phyloP scores from a whole-genome alignment of 2,888 invertebrate genomes.

The Seladonia tumulorum region DNA sequence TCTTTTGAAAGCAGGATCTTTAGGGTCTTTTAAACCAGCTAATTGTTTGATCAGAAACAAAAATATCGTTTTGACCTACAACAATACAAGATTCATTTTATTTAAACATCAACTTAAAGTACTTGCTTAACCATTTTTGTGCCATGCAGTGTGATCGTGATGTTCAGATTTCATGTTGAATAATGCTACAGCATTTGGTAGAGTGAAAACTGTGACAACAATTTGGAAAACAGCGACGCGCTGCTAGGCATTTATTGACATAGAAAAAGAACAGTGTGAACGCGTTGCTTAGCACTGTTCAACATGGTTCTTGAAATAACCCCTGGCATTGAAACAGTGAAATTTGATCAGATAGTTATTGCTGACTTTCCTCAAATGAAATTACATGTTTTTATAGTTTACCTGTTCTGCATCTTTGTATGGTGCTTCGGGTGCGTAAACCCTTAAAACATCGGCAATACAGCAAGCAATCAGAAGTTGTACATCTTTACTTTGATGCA shows the following conservation, averaged over 20 bases:
- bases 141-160: background rate
- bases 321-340: background rate
- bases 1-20: slow-evolving; percentile 98
- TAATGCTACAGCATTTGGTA: no score
- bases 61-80: slow-evolving; percentile 91
- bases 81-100: slow-evolving; percentile 16
- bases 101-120: background rate
- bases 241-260: no score
- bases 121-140: background rate
- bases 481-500: slow-evolving; percentile 96
- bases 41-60: slow-evolving; percentile 97
- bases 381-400: slow-evolving; percentile 84
- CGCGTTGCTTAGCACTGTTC: no score
- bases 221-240: no score
- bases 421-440: slow-evolving; percentile 99
- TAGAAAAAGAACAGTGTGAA: no score
- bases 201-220: no score
- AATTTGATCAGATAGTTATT: slow-evolving; percentile 3
- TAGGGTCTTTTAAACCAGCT: slow-evolving; percentile 96
- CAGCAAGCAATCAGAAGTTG: slow-evolving; percentile 98
- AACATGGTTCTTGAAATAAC: no score
- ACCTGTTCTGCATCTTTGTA: slow-evolving; percentile 98
- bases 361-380: background rate
- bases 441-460: slow-evolving; percentile 97
- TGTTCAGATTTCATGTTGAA: background rate